Base-by-base conservation (phyloP, 2,888 invertebrate species). In the Teinopalpus imperialis region DNA sequence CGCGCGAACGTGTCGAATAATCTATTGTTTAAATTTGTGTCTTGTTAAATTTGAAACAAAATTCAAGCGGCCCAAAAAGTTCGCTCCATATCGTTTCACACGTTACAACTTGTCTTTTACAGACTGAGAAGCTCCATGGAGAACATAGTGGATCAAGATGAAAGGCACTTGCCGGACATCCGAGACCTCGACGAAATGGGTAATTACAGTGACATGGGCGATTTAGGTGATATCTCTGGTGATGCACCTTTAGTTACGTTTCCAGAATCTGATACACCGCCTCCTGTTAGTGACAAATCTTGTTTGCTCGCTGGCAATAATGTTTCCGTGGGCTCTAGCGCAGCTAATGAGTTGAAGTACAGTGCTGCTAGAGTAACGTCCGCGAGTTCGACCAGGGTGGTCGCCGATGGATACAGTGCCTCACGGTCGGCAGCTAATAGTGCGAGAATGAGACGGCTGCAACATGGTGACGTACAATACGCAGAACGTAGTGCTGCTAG, bases 281-380 rank as follows among this genome's bases (percentile, higher is more conserved):
- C 92, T 10, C 92, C 91, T 37, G 66, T 74, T 48, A 69, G 74
- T 72, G 69, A 89, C 63, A 66, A 89, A 74, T 71, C 91, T 59
- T 80, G 74, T 41, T 57, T 90, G 59, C 67, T 85, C 23, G 67
- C 90, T 61, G 72, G 90, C 53, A 81, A 76, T 70, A 66, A 87
- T 49, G 69, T 70, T 7, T 69, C 81, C 3, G 75, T 81, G 32
- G 81, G 81, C 1, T 71, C 82, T 6, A 82, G 68, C 59, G 63
- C 78, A 4, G 90, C 93, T 14, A 94, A 94, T 66, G 94, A 94
- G 44, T 86, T 95, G 54, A 95, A 95, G 74, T 95, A 94, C 71
- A 95, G 96, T 76, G 94, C 96, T 76, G 95, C 95, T 68, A 92
- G 94, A 58, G 93, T 93, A 76, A 94, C 94, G 52, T 94, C 94